Evolutionary conservation across 2,113 vertebrate species (phyloP), one percentile per base, ranked within the genome.

Genomic region (Apistogramma diplotaenia): DNA sequence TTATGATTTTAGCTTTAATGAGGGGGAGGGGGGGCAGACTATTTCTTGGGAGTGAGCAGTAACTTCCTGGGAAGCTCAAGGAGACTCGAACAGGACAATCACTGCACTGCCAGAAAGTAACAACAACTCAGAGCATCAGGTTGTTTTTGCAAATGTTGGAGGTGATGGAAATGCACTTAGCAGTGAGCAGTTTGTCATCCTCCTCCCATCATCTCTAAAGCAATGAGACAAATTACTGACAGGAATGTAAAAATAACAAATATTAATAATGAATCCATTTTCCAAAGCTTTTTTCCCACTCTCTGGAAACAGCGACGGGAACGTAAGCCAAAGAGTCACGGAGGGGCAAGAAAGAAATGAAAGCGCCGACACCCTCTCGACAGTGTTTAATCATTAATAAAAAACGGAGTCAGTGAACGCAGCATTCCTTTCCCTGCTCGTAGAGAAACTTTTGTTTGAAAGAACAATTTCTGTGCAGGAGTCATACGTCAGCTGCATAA

Each of bases 381-480:
- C 31, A 25, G 65, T 51, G 87, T 87, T 85, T 91, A 92, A 92
- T 92, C 72, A 91, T 91, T 89, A 89, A n/a, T n/a, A n/a, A n/a
- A n/a, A 85, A 79, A 75, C 54, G 86, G 90, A 91, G 87, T 85
- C 73, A 23, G 58, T 58, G 5, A 21, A 25, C 46, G 31, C 15
- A 58, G 81, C 83, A 92, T 91, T 92, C 90, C 86, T 89, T 33
- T 46, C 79, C 43, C 31, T 82, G 70, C 37, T 73, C 10, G n/a
- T 9, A 49, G 84, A 89, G 61, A 89, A 59, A 76, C 79, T 80
- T 89, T 82, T 84, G 79, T 93, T 84, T 54, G 76, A 87, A 61
- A 43, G 78, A 87, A 86, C 82, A 79, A 78, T 89, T 89, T 80
- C 67, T 43, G 56, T 82, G 77, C 61, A 56, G 85, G 83, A 90